Conservation (phyloP, 1,140 invertebrate genomes). For the Acromyrmex heyeri region DNA sequence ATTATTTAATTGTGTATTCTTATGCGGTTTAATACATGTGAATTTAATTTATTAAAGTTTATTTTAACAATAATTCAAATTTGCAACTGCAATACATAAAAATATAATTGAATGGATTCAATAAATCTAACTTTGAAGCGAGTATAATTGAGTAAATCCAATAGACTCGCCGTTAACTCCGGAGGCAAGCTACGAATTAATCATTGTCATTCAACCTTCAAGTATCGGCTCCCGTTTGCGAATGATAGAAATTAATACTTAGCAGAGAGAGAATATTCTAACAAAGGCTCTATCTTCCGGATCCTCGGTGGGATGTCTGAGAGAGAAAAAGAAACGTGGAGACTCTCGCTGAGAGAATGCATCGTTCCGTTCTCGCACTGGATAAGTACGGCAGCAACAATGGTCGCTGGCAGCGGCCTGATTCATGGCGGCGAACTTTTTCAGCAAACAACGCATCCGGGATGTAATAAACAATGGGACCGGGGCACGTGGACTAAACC, state of each 20-base stretch:
- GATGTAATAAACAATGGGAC: constrained; percentile 79
- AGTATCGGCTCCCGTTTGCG: not conserved
- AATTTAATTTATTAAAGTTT: too few species aligned
- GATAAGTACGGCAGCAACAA: constrained; percentile 54
- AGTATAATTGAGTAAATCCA: too few species aligned
- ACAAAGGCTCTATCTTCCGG: not conserved
- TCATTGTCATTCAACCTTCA: not conserved
- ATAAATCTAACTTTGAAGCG: too few species aligned
- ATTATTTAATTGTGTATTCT: too few species aligned
- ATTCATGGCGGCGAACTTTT: constrained; percentile 76
- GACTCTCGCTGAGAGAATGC: constrained; percentile 27
- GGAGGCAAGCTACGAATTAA: not conserved
- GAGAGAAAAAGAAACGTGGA: not conserved
- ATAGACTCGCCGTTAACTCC: too few species aligned
- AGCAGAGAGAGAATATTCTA: not conserved
- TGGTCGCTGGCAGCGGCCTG: constrained; percentile 64
- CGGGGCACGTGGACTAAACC: constrained; percentile 3
- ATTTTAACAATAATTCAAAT: too few species aligned
- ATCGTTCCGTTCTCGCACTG: constrained; percentile 31
- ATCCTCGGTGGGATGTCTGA: not conserved
- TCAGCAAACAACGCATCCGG: constrained; percentile 78
- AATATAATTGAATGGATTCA: too few species aligned
- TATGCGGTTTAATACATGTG: too few species aligned
- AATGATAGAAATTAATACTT: constrained; percentile 5
- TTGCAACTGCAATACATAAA: too few species aligned